Percentiles rank a stretch among this genome's conserved stretches.
phyloP scores from a whole-genome alignment of 2,113 vertebrate genomes.

The Calypte anna region DNA sequence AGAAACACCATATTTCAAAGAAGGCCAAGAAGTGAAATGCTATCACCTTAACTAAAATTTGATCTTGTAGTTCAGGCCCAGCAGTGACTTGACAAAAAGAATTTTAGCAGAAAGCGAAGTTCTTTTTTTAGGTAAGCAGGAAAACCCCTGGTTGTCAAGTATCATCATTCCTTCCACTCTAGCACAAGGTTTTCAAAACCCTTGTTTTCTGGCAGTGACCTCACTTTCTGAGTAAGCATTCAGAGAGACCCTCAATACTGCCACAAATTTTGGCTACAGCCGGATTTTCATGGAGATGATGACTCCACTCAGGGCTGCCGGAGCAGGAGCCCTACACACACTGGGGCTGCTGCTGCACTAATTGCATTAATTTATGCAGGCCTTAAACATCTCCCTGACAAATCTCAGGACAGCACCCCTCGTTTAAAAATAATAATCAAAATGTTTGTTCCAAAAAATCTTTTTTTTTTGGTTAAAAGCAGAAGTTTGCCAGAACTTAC shows the following conservation, averaged over 20 bases:
- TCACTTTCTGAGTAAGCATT: background rate
- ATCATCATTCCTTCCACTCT: background rate
- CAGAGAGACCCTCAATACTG: background rate
- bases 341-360: background rate
- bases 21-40: slow-evolving; percentile 41
- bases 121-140: background rate
- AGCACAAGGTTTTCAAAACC: background rate
- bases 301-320: background rate
- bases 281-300: background rate
- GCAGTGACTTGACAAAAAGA: background rate
- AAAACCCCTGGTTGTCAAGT: background rate
- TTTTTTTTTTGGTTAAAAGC: background rate
- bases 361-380: background rate
- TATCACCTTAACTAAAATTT: slow-evolving; percentile 49
- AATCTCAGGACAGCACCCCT: background rate
- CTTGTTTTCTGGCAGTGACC: background rate
- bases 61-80: slow-evolving; percentile 31
- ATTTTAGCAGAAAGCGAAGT: slow-evolving; percentile 5
- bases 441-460: background rate
- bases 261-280: background rate
- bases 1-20: slow-evolving; percentile 46
- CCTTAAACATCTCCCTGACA: background rate
- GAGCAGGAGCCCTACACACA: background rate
- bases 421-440: no score
- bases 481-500: slow-evolving; percentile 74